Percentiles rank a stretch among this genome's conserved stretches.
phyloP scores from a whole-genome alignment of 1,140 invertebrate species.

The Pantala flavescens region DNA sequence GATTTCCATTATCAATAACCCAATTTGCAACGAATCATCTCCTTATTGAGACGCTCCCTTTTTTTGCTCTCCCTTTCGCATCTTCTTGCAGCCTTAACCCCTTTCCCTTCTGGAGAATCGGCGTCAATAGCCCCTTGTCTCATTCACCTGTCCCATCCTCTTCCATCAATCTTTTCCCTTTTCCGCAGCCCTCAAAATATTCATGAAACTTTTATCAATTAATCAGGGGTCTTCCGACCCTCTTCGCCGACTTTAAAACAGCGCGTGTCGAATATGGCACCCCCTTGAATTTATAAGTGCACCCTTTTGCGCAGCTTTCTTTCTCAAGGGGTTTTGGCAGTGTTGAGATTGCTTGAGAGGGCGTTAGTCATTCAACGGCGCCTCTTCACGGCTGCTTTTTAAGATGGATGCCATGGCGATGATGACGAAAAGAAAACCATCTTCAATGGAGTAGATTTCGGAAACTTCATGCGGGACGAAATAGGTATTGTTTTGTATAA shows the following conservation, averaged over 20 bases:
- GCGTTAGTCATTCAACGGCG: no score
- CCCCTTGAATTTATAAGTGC: no score
- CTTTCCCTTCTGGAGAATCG: neutral
- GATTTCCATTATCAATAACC: neutral
- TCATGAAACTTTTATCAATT: constrained; percentile 10
- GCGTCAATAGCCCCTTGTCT: neutral
- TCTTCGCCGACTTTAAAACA: neutral
- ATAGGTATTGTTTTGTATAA: no score
- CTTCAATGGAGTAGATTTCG: no score
- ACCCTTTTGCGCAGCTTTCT: no score
- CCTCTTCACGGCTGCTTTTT: no score
- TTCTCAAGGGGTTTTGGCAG: no score
- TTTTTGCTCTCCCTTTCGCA: neutral
- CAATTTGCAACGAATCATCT: neutral
- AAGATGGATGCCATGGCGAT: no score
- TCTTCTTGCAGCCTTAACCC: neutral
- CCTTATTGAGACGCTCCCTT: neutral
- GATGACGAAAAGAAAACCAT: no score
- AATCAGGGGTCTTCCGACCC: neutral
- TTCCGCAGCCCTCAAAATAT: neutral
- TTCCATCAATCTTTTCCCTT: constrained; percentile 1
- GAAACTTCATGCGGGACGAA: no score
- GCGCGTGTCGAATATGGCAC: no score
- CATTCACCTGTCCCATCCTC: neutral
- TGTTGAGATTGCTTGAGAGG: no score